Percentiles rank a stretch among this genome's conserved stretches.
Evolutionary conservation across 2,888 invertebrate species (phyloP).

Genomic region (Sarcophaga rosellei): DNA sequence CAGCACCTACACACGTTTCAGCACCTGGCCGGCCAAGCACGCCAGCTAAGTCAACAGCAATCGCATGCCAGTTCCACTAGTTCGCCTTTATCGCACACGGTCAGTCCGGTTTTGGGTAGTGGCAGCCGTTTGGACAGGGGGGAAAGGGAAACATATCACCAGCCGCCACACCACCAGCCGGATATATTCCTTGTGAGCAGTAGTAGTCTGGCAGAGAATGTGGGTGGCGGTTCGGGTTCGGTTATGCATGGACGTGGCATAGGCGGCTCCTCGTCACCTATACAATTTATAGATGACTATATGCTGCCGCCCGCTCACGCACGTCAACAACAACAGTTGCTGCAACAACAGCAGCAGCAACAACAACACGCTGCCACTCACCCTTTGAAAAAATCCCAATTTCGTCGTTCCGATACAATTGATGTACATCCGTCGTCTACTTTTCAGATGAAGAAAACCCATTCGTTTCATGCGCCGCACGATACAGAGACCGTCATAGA

Average conservation of each 20-base stretch:
- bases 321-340: slow-evolving; percentile 70
- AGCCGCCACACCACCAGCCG: slow-evolving; percentile 74
- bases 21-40: slow-evolving; percentile 70
- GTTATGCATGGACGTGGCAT: slow-evolving; percentile 54
- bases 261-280: slow-evolving; percentile 72
- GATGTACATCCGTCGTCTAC: slow-evolving; percentile 81
- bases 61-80: slow-evolving; percentile 74
- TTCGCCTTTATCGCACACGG: slow-evolving; percentile 77
- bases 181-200: slow-evolving; percentile 81
- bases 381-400: slow-evolving; percentile 79
- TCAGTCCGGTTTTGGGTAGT: slow-evolving; percentile 76
- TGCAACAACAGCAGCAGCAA: slow-evolving; percentile 69
- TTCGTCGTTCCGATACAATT: slow-evolving; percentile 81
- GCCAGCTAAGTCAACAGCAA: slow-evolving; percentile 69
- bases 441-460: slow-evolving; percentile 81
- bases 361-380: slow-evolving; percentile 73
- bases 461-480: slow-evolving; percentile 81
- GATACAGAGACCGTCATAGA: slow-evolving; percentile 79
- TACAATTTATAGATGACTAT: slow-evolving; percentile 74
- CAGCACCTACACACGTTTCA: slow-evolving; percentile 76
- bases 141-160: slow-evolving; percentile 63
- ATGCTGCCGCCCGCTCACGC: slow-evolving; percentile 69
- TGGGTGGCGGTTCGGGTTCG: slow-evolving; percentile 72
- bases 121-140: slow-evolving; percentile 56
- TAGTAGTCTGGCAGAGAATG: slow-evolving; percentile 78